These are phyloP conservation scores for Adoxophyes honmai DNA, from an alignment of 1,140 invertebrate genomes.

Conservation along the genomic window DNA sequence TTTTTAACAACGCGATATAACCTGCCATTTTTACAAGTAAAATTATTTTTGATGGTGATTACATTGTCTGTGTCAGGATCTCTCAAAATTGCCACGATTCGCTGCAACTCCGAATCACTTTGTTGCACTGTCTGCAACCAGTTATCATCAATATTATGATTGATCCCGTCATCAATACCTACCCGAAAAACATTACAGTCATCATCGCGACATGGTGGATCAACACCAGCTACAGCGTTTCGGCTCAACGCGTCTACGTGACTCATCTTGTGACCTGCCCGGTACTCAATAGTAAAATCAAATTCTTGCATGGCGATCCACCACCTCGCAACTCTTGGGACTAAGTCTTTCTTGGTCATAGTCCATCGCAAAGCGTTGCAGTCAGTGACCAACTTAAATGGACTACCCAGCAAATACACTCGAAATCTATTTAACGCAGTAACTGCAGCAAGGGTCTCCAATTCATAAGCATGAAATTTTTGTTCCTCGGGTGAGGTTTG, in stretches of 20 bases:
- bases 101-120: not conserved
- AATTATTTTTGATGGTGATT: not conserved
- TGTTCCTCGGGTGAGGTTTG: constrained; percentile 29
- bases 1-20: not conserved
- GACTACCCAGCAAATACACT: constrained; percentile 35
- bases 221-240: not conserved
- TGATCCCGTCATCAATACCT: too few relatives aligned
- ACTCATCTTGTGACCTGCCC: constrained; percentile 24
- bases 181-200: not conserved
- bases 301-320: constrained; percentile 32
- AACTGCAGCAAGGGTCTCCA: constrained; percentile 46
- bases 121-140: constrained; percentile 11
- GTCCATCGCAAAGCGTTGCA: constrained; percentile 30
- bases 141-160: too few relatives aligned
- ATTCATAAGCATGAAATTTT: constrained; percentile 50
- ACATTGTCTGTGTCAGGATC: not conserved
- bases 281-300: constrained; percentile 34
- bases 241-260: not conserved
- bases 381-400: constrained; percentile 45
- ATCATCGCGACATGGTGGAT: not conserved
- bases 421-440: constrained; percentile 11
- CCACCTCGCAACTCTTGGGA: constrained; percentile 38
- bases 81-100: not conserved
- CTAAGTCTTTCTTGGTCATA: constrained; percentile 30
- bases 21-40: not conserved